Evolutionary conservation across 2,888 invertebrate genomes (phyloP).

Genomic region (Creontiades dilutus): DNA sequence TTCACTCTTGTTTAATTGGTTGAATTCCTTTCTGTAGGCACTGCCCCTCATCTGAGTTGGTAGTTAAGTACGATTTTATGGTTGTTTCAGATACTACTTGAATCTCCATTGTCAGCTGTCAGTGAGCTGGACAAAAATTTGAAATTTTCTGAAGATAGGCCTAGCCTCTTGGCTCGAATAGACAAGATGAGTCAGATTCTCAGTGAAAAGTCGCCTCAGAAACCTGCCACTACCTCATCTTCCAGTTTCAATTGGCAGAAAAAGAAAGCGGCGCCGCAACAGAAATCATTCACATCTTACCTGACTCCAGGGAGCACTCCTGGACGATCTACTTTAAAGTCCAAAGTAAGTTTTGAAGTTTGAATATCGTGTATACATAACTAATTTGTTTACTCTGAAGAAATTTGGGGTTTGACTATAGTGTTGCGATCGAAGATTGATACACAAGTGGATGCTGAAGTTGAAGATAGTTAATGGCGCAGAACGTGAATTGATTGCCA

Average conservation of each 20-base stretch:
- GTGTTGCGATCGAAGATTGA: no score
- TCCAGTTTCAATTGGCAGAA: constrained; percentile 62
- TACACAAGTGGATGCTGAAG: no score
- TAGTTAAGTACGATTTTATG: no score
- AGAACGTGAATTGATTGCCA: no score
- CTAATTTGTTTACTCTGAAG: no score
- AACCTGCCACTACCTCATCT: not conserved
- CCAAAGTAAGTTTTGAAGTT: constrained; percentile 3
- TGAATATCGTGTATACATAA: not conserved
- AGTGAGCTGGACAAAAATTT: constrained; percentile 57
- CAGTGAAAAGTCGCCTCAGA: constrained; percentile 47
- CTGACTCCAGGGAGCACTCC: constrained; percentile 19
- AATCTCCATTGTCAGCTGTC: constrained; percentile 32
- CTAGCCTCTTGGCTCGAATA: constrained; percentile 57
- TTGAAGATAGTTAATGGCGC: no score
- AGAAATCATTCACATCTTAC: constrained; percentile 50
- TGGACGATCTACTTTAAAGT: not conserved
- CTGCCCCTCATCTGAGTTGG: no score
- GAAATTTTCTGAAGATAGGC: constrained; percentile 49
- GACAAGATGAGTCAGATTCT: constrained; percentile 67
- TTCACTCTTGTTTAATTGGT: no score
- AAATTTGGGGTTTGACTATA: no score
- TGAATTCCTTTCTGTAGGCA: no score
- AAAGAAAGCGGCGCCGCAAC: constrained; percentile 42
- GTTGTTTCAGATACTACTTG: not conserved